Base-by-base conservation (phyloP, 1,140 invertebrate species). In the Chrysomallon squamiferum region DNA sequence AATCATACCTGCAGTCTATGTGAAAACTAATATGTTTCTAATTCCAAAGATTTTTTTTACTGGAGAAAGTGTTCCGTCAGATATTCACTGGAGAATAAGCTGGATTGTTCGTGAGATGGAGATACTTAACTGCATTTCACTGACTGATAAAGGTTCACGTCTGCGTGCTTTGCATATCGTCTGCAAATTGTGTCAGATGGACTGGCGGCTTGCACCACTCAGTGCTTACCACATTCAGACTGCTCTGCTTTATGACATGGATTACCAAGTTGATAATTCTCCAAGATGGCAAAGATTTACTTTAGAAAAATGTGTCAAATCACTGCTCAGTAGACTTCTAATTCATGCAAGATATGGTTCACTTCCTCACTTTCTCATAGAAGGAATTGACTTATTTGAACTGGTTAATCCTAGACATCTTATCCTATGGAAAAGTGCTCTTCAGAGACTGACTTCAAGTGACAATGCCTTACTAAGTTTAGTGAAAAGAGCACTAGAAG, bases 261-360 rank as follows among this genome's bases (percentile, higher is more conserved):
- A 79, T 52, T 73, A 71, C 27, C 71, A 74, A 33, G 68, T 79
- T 52, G 77, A 79, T 54, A 61, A 71, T 43, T 73, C 75, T 2
- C 77, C 77, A 11, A 57, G 77, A 11, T 79, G 77, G 77, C 77
- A 79, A 43, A 49, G 77, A 22, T 57, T 67, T 20, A 62, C 72
- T 2, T 50, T 73, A 30, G 75, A 79, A 32, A 59, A 71, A 27
- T 77, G 77, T 54, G 59, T 79, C 47, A 65, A 65, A 3, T 68
- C 71, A 15, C 50, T 79, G 9, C 68, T 79, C 13, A 58, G 66
- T n/a, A 68, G 69, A 35, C 64, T 79, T 18, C 59, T 72, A 25
- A 67, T 73, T 29, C 77, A 71, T 38, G 66, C 68, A 6, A 61
- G 68, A 30, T 52, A 61, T 13, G 50, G 50, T 45, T 62, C 49